Evolutionary conservation across 1,140 invertebrate genomes (phyloP).

Genomic region (Pogonognathellus flavescens): DNA sequence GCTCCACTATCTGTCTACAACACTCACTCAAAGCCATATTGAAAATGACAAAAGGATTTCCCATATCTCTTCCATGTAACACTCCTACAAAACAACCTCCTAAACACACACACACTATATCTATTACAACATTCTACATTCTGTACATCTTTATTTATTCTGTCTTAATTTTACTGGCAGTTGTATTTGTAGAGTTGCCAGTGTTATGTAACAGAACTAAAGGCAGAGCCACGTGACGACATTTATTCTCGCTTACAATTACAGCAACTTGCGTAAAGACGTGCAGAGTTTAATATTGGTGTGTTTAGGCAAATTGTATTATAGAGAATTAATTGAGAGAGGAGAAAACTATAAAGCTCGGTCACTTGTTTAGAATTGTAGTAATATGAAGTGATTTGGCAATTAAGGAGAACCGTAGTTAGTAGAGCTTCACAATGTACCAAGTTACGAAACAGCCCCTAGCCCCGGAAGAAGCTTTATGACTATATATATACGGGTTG

Average conservation of each 20-base stretch:
- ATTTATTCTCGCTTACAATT: too few species aligned
- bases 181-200: too few species aligned
- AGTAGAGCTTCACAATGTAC: not conserved
- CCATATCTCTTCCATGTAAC: not conserved
- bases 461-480: not conserved
- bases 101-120: not conserved
- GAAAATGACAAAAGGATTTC: conserved; percentile 6
- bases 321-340: conserved; percentile 19
- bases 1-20: too few species aligned
- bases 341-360: not conserved
- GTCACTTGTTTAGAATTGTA: not conserved
- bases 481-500: not conserved
- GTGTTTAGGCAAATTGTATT: too few species aligned
- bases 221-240: too few species aligned
- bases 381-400: conserved; percentile 16
- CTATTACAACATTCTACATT: not conserved
- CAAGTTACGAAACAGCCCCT: not conserved
- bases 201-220: too few species aligned
- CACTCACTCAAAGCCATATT: not conserved
- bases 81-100: not conserved
- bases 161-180: too few species aligned
- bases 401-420: not conserved
- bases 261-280: too few species aligned
- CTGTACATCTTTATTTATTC: too few species aligned
- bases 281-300: too few species aligned